phyloP scores from a whole-genome alignment of 1,140 invertebrate species.

The Xylocopa sonorina region DNA sequence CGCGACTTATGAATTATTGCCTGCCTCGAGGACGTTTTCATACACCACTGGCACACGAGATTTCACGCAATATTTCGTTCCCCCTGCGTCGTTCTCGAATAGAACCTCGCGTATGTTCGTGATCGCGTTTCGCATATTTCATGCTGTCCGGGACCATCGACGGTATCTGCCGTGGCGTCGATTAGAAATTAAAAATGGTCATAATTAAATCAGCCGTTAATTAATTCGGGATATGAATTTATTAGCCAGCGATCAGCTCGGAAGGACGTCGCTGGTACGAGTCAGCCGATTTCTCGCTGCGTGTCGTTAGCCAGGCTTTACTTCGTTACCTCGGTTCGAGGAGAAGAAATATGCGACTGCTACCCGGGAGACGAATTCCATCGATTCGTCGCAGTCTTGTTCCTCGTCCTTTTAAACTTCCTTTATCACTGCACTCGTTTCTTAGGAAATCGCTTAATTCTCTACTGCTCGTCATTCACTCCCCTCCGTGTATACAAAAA shows the following conservation, averaged over 20 bases:
- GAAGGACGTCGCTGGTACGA: constrained; percentile 35
- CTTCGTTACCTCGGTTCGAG: constrained; percentile 15
- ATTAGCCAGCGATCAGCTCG: constrained; percentile 20
- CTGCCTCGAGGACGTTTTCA: constrained; percentile 23
- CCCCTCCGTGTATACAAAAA: too few species aligned
- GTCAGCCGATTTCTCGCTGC: constrained; percentile 23
- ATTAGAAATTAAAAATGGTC: constrained; percentile 60
- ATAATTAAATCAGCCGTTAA: constrained; percentile 65
- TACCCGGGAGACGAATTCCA: constrained; percentile 50
- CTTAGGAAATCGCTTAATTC: too few species aligned
- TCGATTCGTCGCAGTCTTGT: constrained; percentile 35
- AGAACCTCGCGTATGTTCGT: not conserved
- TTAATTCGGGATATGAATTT: constrained; percentile 68
- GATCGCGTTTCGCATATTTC: constrained; percentile 45
- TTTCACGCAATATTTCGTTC: constrained; percentile 10
- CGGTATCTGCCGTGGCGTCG: constrained; percentile 46
- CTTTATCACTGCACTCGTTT: too few species aligned
- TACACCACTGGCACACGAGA: not conserved
- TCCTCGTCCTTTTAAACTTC: not conserved
- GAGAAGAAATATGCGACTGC: constrained; percentile 23
- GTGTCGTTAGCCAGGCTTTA: constrained; percentile 10
- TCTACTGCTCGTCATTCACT: too few species aligned
- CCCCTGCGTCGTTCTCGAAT: too few species aligned
- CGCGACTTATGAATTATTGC: constrained; percentile 30
- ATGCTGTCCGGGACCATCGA: constrained; percentile 28